Percentiles rank a stretch among this genome's conserved stretches.
Evolutionary conservation across 2,888 invertebrate species (phyloP).

Genomic region (Lysandra bellargus): DNA sequence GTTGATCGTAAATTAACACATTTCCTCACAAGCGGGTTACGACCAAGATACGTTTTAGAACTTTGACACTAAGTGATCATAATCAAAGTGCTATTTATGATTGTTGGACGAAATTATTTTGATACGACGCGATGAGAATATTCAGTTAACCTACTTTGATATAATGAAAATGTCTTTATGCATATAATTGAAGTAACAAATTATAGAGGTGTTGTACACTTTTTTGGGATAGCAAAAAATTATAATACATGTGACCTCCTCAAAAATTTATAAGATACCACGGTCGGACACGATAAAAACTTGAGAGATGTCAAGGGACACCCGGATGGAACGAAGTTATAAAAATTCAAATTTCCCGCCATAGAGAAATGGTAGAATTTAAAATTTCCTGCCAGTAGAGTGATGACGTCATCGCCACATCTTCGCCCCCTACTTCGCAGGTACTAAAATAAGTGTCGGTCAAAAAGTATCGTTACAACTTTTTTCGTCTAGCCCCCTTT

Average conservation of each 20-base stretch:
- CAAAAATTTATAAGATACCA: not conserved
- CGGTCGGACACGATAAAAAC: too few relatives aligned
- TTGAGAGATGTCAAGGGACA: too few relatives aligned
- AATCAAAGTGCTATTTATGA: not conserved
- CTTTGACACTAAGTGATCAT: conserved; percentile 7
- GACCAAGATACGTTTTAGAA: conserved; percentile 31
- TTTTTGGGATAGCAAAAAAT: not conserved
- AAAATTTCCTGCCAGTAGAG: too few relatives aligned
- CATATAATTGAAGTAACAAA: not conserved
- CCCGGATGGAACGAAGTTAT: too few relatives aligned
- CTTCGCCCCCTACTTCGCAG: too few relatives aligned
- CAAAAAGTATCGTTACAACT: too few relatives aligned
- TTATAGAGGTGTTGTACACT: not conserved
- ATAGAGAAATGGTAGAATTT: too few relatives aligned
- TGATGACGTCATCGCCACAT: too few relatives aligned
- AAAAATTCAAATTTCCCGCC: too few relatives aligned
- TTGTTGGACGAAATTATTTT: not conserved
- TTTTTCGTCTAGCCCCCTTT: too few relatives aligned
- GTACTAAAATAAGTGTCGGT: too few relatives aligned
- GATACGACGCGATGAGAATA: not conserved
- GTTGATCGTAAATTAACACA: conserved; percentile 32
- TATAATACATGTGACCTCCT: not conserved
- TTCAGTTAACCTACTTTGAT: not conserved
- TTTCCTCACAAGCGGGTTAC: conserved; percentile 32
- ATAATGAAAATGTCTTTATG: not conserved